Evolutionary conservation across 2,888 invertebrate genomes (phyloP), one percentile per base, ranked within the genome.

Genomic region (Coenonympha arcania): DNA sequence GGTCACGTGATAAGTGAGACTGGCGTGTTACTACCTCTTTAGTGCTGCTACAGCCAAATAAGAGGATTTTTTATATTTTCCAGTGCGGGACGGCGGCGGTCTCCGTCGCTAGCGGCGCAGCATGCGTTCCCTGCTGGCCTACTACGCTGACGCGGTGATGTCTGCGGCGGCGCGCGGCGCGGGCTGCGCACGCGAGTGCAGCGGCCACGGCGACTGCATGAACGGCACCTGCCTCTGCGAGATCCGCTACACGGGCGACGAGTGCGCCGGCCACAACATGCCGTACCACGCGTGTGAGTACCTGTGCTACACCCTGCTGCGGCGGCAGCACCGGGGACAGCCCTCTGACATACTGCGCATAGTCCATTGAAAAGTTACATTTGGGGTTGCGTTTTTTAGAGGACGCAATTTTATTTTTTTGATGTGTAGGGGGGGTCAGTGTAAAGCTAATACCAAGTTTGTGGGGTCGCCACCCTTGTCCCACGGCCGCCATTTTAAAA

Each of bases 221-320:
- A 95, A 96, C 76, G 95, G 95, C 58, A 95, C 95, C 47, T 96
- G 96, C 73, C 88, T 95, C 62, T 96, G 96, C 79, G 95, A 95
- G 88, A 96, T 96, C 64, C 89, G 91, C 48, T 96, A 92, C 76
- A 89, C 95, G 53, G 96, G 96, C 6, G 91, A 92, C 53, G 90
- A 92, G 68, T 95, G 96, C 73, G 91, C 92, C 52, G 91, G 92
- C 20, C 94, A 93, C 56, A 95, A 96, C 80, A 76, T 94, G 63
- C 92, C 93, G 22, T 96, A 95, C 70, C 94, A 90, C 67, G 88
- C 88, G 20, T 87, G 88, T 73, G 53, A 69, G 69, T 69, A n/a
- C 5, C 22, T 16, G 2, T 18, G 4, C 8, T 34, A 34, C 24
- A 2, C 24, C 9, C 24, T 2, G 9, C n/a, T n/a, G 33, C 13